Percentiles rank a stretch among this genome's conserved stretches.
These are phyloP conservation scores for Cephus cinctus DNA, from an alignment of 1,140 invertebrate species.

Conservation along the genomic window DNA sequence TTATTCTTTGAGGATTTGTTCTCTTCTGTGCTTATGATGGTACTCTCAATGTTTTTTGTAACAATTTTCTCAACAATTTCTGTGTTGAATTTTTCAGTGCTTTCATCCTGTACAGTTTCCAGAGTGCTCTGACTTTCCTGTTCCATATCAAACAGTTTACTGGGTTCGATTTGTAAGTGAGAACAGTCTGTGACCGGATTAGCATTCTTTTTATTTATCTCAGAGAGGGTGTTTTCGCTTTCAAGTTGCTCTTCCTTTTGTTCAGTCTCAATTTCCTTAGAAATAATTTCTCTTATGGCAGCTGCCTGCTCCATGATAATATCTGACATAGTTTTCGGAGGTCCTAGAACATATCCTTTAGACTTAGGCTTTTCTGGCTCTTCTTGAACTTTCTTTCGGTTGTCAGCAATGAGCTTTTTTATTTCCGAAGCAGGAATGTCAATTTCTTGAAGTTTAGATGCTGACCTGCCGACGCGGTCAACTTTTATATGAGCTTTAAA, in stretches of 20 bases:
- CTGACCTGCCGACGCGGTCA: background rate
- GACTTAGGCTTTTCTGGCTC: background rate
- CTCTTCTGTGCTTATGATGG: too few species aligned
- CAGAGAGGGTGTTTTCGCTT: too few species aligned
- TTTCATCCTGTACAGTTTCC: too few species aligned
- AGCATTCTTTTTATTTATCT: too few species aligned
- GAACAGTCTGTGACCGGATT: too few species aligned
- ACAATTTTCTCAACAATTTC: too few species aligned
- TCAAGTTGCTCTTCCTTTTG: background rate
- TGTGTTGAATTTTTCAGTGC: too few species aligned
- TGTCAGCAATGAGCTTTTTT: background rate
- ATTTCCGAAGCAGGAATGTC: background rate
- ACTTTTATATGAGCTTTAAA: constrained; percentile 19
- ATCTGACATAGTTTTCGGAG: constrained; percentile 21
- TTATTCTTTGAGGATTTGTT: too few species aligned
- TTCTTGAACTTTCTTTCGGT: background rate
- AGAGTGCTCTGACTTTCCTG: too few species aligned
- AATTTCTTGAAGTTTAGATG: constrained; percentile 1
- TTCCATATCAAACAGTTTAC: too few species aligned
- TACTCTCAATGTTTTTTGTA: too few species aligned
- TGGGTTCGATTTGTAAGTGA: too few species aligned
- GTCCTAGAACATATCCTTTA: background rate
- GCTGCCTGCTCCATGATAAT: constrained; percentile 31
- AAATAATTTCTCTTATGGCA: constrained; percentile 33
- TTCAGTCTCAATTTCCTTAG: constrained; percentile 13